These are phyloP conservation scores for Brachycybe producta DNA, from an alignment of 2,888 invertebrate species.

Conservation along the genomic window DNA sequence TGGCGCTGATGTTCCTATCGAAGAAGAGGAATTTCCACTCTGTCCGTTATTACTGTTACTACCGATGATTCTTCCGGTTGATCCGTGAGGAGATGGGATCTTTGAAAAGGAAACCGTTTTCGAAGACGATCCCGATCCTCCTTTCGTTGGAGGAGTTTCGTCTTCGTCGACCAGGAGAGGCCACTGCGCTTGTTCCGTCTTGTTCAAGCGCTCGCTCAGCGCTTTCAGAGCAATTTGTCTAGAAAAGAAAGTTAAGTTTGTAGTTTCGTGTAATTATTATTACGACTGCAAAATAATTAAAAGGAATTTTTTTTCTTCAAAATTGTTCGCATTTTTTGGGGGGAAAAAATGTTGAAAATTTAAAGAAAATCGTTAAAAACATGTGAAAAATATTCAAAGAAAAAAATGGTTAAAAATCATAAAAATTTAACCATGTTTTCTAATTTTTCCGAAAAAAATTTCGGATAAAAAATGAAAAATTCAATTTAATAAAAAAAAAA, in stretches of 20 bases:
- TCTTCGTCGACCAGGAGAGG: conserved; percentile 22
- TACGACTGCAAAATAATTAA: too few relatives aligned
- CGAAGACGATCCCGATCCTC: neutral
- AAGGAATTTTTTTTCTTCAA: too few relatives aligned
- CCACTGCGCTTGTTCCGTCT: conserved; percentile 24
- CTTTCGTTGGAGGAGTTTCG: conserved; percentile 1
- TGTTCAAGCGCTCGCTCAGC: conserved; percentile 64
- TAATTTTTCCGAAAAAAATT: too few relatives aligned
- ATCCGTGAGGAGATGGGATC: too few relatives aligned
- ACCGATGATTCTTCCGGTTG: too few relatives aligned
- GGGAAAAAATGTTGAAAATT: too few relatives aligned
- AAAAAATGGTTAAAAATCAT: neutral
- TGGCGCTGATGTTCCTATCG: too few relatives aligned
- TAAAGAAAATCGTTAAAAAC: too few relatives aligned
- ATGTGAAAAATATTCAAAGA: neutral
- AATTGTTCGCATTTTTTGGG: too few relatives aligned
- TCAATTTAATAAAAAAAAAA: neutral
- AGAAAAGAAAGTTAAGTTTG: conserved; percentile 30
- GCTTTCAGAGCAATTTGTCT: conserved; percentile 93
- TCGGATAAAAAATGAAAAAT: too few relatives aligned
- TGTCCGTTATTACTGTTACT: too few relatives aligned
- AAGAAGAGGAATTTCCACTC: too few relatives aligned
- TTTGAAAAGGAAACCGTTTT: neutral
- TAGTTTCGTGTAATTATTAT: neutral
- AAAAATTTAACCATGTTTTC: neutral